A percentile compares a stretch with the other conserved stretches of the same genome.
Conservation (phyloP, 1,140 invertebrate genomes). For the Drosophila athabasca region DNA sequence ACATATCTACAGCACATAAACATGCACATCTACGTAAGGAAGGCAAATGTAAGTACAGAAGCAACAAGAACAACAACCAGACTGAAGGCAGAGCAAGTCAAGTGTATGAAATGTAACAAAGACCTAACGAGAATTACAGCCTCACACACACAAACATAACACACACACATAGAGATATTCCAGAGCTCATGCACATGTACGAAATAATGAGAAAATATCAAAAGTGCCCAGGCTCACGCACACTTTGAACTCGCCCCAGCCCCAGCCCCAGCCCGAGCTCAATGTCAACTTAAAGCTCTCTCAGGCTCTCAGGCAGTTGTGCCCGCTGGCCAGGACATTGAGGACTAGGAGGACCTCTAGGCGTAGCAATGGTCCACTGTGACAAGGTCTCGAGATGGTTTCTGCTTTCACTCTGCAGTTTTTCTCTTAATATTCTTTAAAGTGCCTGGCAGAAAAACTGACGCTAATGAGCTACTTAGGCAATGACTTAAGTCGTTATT, state of each 20-base stretch:
- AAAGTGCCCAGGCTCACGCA: slow-evolving; percentile 62
- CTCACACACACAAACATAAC: slow-evolving; percentile 27
- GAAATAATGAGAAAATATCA: slow-evolving; percentile 81
- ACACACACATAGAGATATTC: neutral
- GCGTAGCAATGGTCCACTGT: too few relatives aligned
- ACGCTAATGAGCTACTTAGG: slow-evolving; percentile 81
- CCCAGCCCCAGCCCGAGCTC: slow-evolving; percentile 20
- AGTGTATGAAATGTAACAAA: slow-evolving; percentile 82
- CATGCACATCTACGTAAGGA: slow-evolving; percentile 18
- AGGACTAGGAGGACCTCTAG: slow-evolving; percentile 4
- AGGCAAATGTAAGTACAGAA: slow-evolving; percentile 57
- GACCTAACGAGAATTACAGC: slow-evolving; percentile 76
- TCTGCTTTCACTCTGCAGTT: neutral
- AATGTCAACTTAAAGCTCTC: slow-evolving; percentile 77
- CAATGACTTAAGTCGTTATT: slow-evolving; percentile 78
- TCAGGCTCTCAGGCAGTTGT: slow-evolving; percentile 53
- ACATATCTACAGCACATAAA: slow-evolving; percentile 5
- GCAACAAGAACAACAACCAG: slow-evolving; percentile 50
- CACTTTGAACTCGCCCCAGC: slow-evolving; percentile 21
- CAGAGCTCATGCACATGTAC: slow-evolving; percentile 26
- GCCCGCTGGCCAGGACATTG: slow-evolving; percentile 60
- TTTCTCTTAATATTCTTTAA: slow-evolving; percentile 52
- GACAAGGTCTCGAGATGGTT: neutral
- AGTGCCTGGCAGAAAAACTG: slow-evolving; percentile 47
- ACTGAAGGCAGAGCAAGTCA: slow-evolving; percentile 71